Base-by-base conservation (phyloP, 1,140 invertebrate species). In the Pteromalus puparum region DNA sequence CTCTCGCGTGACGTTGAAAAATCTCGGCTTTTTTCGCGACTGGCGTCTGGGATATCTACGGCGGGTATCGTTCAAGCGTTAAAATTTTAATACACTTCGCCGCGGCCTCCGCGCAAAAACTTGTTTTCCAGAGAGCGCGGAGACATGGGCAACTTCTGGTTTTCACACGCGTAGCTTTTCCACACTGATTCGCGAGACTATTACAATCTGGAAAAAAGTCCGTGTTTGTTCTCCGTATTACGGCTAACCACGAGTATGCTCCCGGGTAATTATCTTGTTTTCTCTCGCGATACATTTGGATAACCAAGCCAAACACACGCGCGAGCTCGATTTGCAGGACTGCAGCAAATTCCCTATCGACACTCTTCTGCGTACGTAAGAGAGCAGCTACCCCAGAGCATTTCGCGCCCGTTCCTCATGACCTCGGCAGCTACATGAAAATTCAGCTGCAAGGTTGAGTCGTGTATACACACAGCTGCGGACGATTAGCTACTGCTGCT, bases 221-320 rank as follows among this genome's bases (percentile, higher is more conserved):
- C 18, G 6, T 61, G 30, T 34, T 61, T 21, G 6, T 61, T 61
- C 53, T 61, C 10, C 38, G 38, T 42, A 12, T 42, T 42, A 42
- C 10, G 1, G 7, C 38, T 9, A 5, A 7, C 7, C 38, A 9
- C 53, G 18, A 61, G 53, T 61, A 6, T 34, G 30, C 13, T 15
- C 26, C 70, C 48, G 1, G 30, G 72, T 83, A 83, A 83, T 83
- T 77, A 83, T 76, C 53, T 76, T 83, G 42, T 82, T 82, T 76
- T 76, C 73, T 74, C 38, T 73, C 61, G n/a, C 24, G 24, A 70
- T 53, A 26, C 28, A 38, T 26, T 77, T 68, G 67, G 73, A 76
- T 83, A 48, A 38, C 53, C 12, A 75, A 75, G 30, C 28, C 15
- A 75, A 75, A 75, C 38, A 68, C 42, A 73, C 18, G 18, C 18